Base-by-base conservation (phyloP, 2,113 vertebrate species). In the Copsychus sechellarum region DNA sequence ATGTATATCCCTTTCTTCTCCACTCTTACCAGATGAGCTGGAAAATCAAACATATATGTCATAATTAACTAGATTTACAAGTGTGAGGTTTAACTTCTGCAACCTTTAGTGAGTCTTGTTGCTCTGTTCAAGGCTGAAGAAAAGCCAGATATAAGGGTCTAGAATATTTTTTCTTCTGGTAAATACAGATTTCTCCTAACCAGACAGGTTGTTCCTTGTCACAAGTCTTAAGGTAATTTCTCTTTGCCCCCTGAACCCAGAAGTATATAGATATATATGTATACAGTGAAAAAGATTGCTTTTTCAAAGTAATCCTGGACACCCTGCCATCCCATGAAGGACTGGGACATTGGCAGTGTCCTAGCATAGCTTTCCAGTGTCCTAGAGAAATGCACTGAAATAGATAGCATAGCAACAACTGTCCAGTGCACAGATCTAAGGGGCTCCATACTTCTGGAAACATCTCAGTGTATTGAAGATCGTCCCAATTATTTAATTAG, bases 31-130 rank as follows among this genome's bases (percentile, higher is more conserved):
- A 4, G 66, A n/a, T 56, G 34, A 45, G 19, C 19, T 61, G 45
- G 45, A 72, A 84, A 64, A 81, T 42, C 25, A 40, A 66, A 47
- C 24, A 53, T 5, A 3, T 38, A 33, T 48, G 11, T 25, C 19
- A 51, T 58, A 69, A 87, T 87, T 81, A 87, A 38, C 50, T 43
- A 78, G 19, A 58, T 78, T 89, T 84, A 43, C 40, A 81, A 83
- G 65, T 10, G 57, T 6, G 9, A 74, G 50, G 4, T 78, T 86
- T 92, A 81, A 78, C 31, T 93, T 73, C 60, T 64, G 24, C 47
- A 86, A 51, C 23, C 17, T 78, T 85, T 47, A 74, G 40, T 1
- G 11, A 74, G 67, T 47, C 18, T 65, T 70, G 5, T 50, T 77
- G 15, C 26, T 61, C 24, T 58, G 10, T 28, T 16, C 61, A 62